These are phyloP conservation scores for Drosophila baimaii DNA, from an alignment of 1,140 invertebrate species.

Conservation along the genomic window DNA sequence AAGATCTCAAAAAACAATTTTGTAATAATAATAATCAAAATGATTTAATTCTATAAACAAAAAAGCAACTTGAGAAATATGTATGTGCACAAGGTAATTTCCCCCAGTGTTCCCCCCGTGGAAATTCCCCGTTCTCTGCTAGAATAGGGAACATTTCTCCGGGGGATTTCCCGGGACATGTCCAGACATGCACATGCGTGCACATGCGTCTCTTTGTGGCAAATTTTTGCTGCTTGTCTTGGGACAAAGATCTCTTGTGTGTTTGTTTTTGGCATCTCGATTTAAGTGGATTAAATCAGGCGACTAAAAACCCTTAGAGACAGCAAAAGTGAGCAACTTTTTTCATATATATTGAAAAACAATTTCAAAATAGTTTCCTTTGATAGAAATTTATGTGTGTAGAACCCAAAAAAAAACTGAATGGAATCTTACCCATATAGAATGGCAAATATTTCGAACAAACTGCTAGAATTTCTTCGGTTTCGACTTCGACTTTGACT, in stretches of 20 bases:
- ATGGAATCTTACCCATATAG: background rate
- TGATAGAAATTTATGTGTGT: background rate
- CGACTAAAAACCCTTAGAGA: background rate
- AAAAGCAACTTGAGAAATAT: background rate
- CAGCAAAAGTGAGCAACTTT: background rate
- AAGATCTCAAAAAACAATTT: conserved; percentile 43
- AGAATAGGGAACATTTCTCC: too few species aligned
- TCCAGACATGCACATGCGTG: too few species aligned
- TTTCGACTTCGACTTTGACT: conserved; percentile 22
- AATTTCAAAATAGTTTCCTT: conserved; percentile 21
- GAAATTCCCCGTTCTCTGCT: background rate
- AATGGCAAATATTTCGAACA: conserved; percentile 30
- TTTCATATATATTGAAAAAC: background rate
- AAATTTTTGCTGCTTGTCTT: too few species aligned
- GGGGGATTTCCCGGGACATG: too few species aligned
- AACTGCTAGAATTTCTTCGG: conserved; percentile 35
- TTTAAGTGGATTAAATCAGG: too few species aligned
- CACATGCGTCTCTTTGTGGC: too few species aligned
- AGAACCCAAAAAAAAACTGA: background rate
- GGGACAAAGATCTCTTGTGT: too few species aligned
- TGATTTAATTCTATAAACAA: background rate
- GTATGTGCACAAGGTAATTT: too few species aligned
- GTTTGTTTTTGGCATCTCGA: too few species aligned
- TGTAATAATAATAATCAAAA: conserved; percentile 2
- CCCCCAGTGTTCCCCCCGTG: too few species aligned